Percentiles rank a stretch among this genome's conserved stretches.
Evolutionary conservation across 2,797 vertebrate species (phyloP).

Genomic region (Mico argentatus): DNA sequence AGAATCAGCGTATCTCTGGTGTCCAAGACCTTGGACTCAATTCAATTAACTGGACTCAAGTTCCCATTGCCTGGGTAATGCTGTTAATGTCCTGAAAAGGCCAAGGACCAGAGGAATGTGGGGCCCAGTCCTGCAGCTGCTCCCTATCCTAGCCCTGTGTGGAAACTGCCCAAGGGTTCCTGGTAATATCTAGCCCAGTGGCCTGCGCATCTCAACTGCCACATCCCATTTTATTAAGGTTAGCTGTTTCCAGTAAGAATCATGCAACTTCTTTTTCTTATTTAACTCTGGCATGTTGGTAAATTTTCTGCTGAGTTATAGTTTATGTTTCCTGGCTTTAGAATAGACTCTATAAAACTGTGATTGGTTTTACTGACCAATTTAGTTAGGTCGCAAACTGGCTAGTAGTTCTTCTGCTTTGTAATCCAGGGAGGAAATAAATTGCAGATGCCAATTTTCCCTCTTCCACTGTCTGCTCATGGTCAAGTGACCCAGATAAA

Average conservation of each 20-base stretch:
- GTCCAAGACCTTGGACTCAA: not conserved
- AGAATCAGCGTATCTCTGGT: not conserved
- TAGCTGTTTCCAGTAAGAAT: not conserved
- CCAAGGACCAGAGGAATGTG: not conserved
- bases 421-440: slow-evolving; percentile 61
- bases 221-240: slow-evolving; percentile 4
- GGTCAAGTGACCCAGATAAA: slow-evolving; percentile 37
- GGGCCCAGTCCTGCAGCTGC: not conserved
- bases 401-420: slow-evolving; percentile 58
- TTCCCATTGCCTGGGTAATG: slow-evolving; percentile 5
- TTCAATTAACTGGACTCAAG: not conserved
- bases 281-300: slow-evolving; percentile 34
- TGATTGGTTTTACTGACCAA: slow-evolving; percentile 72
- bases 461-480: slow-evolving; percentile 3
- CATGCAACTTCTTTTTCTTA: slow-evolving; percentile 34
- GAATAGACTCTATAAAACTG: slow-evolving; percentile 56
- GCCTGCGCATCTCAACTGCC: not conserved
- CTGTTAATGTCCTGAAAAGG: not conserved
- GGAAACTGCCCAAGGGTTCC: not conserved
- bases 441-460: slow-evolving; percentile 60
- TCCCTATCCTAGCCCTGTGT: fast-evolving
- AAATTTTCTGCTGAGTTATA: slow-evolving; percentile 60
- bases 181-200: not conserved
- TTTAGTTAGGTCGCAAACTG: slow-evolving; percentile 60
- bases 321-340: slow-evolving; percentile 47